These are phyloP conservation scores for Melopsittacus undulatus DNA, from an alignment of 2,797 vertebrate species.

Conservation along the genomic window DNA sequence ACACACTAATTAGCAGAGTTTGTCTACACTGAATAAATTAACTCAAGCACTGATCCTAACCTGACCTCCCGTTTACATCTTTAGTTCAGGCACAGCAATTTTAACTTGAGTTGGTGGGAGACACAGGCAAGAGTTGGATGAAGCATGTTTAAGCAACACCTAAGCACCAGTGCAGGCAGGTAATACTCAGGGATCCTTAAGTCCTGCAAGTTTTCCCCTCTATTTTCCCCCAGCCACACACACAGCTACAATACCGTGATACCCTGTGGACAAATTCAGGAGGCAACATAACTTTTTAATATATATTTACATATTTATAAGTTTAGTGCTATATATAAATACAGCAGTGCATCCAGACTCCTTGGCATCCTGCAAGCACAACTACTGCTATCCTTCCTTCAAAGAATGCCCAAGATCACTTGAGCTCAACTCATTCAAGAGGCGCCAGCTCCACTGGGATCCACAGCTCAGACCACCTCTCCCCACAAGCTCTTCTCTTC, in stretches of 20 bases:
- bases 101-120: neutral
- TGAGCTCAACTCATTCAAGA: neutral
- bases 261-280: neutral
- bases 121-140: neutral
- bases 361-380: neutral
- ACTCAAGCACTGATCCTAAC: neutral
- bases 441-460: neutral
- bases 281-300: neutral
- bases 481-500: neutral
- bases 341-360: neutral
- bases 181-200: neutral
- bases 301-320: neutral
- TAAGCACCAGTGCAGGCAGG: neutral
- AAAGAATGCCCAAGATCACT: neutral
- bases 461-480: neutral
- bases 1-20: neutral
- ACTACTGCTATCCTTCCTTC: neutral
- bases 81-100: fast-evolving
- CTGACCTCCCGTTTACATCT: neutral
- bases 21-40: neutral
- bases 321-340: neutral
- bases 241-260: neutral
- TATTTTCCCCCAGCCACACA: neutral
- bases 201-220: neutral
- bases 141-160: neutral